These are phyloP conservation scores for Himalopsyche phryganea DNA, from an alignment of 1,140 invertebrate species.

Conservation along the genomic window DNA sequence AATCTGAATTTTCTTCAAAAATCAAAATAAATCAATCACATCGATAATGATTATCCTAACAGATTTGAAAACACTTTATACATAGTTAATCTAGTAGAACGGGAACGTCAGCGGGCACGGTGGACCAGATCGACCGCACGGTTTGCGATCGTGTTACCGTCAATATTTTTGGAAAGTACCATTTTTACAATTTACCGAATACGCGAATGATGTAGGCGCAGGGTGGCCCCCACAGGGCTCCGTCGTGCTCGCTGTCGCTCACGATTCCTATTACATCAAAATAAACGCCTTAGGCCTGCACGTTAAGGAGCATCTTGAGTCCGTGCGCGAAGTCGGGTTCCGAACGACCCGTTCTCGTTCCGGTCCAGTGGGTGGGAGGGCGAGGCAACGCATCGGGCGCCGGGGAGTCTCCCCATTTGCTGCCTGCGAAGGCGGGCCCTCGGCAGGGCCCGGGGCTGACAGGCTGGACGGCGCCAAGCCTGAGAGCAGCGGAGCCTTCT, in stretches of 20 bases:
- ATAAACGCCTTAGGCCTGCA: conserved; percentile 7
- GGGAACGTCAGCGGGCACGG: neutral
- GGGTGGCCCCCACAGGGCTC: conserved; percentile 1
- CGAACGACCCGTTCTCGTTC: conserved; percentile 29
- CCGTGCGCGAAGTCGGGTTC: conserved; percentile 20
- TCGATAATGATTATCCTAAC: conserved; percentile 1
- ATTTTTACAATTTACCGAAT: no score
- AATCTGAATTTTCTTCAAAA: neutral
- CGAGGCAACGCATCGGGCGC: conserved; percentile 46
- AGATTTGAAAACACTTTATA: conserved; percentile 3
- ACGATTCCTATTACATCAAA: neutral
- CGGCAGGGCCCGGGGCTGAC: conserved; percentile 30
- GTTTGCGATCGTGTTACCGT: no score
- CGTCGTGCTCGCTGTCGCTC: conserved; percentile 17
- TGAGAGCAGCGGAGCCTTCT: conserved; percentile 3
- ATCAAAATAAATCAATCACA: conserved; percentile 3
- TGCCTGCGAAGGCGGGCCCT: conserved; percentile 42
- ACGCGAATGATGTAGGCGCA: neutral
- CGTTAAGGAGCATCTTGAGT: conserved; percentile 16
- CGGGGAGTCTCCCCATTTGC: conserved; percentile 51
- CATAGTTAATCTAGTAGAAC: neutral
- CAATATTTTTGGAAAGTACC: no score
- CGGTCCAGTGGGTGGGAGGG: conserved; percentile 48
- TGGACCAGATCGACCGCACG: neutral
- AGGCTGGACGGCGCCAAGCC: conserved; percentile 3